Evolutionary conservation across 2,888 invertebrate species (phyloP).

Genomic region (Agrenia bidenticulata): DNA sequence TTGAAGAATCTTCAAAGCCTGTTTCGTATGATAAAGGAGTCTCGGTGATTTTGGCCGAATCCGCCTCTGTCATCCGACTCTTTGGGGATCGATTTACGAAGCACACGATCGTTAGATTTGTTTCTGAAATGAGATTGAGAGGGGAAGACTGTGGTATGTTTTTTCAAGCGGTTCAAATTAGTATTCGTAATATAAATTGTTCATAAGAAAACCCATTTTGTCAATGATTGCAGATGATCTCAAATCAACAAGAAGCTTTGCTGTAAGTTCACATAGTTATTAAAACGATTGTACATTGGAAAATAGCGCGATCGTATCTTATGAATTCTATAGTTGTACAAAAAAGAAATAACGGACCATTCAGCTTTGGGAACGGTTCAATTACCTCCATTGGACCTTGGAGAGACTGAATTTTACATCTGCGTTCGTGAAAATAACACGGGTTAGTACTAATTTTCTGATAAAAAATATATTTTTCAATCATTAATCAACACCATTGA

Average conservation of each 20-base stretch:
- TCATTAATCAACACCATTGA: too few species aligned
- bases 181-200: too few species aligned
- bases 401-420: constrained; percentile 51
- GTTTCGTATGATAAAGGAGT: constrained; percentile 60
- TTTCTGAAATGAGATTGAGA: constrained; percentile 42
- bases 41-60: constrained; percentile 67
- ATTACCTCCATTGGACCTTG: constrained; percentile 51
- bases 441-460: constrained; percentile 18
- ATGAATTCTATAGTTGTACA: constrained; percentile 29
- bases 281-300: background rate
- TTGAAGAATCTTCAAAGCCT: constrained; percentile 48
- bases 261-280: background rate
- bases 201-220: too few species aligned
- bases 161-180: background rate
- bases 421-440: constrained; percentile 50
- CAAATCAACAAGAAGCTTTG: constrained; percentile 13
- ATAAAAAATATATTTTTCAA: too few species aligned
- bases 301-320: background rate
- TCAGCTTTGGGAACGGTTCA: constrained; percentile 49
- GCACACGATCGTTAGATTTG: constrained; percentile 58
- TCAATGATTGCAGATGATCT: constrained; percentile 8
- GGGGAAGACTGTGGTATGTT: constrained; percentile 49
- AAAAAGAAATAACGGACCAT: constrained; percentile 28
- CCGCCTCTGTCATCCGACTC: constrained; percentile 66
- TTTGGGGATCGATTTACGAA: constrained; percentile 72